Conservation (phyloP, 2,888 invertebrate species). For the Andrena chrysosceles region DNA sequence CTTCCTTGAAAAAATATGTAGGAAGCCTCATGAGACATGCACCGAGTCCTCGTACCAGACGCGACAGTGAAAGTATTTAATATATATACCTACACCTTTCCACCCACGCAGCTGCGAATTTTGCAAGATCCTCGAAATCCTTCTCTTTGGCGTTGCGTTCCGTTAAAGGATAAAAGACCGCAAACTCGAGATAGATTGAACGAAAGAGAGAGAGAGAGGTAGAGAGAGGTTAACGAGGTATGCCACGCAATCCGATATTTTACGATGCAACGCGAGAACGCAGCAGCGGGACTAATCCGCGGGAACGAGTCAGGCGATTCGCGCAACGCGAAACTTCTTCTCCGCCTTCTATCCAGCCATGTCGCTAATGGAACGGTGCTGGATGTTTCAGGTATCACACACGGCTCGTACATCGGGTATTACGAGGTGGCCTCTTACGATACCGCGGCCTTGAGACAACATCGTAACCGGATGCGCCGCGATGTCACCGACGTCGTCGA, state of each 20-base stretch:
- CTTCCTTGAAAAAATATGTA: too few relatives aligned
- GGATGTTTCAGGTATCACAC: conserved; percentile 80
- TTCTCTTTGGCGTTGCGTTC: conserved; percentile 35
- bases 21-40: too few relatives aligned
- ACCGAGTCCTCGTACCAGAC: neutral
- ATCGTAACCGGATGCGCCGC: conserved; percentile 82
- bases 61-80: conserved; percentile 52
- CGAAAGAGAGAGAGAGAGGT: neutral
- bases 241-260: conserved; percentile 34
- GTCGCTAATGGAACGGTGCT: conserved; percentile 33
- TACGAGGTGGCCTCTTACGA: conserved; percentile 83
- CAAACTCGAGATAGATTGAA: neutral
- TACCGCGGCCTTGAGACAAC: conserved; percentile 79
- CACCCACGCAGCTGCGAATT: conserved; percentile 38
- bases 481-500: conserved; percentile 76
- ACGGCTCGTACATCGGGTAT: conserved; percentile 81
- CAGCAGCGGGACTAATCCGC: conserved; percentile 4
- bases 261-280: conserved; percentile 5
- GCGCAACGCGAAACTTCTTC: conserved; percentile 22
- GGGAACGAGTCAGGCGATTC: conserved; percentile 1
- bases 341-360: neutral
- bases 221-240: conserved; percentile 22
- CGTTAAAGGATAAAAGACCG: neutral
- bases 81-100: too few relatives aligned
- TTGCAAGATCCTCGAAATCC: conserved; percentile 42